These are phyloP conservation scores for Tipula helvola DNA, from an alignment of 2,888 invertebrate genomes.

Conservation along the genomic window DNA sequence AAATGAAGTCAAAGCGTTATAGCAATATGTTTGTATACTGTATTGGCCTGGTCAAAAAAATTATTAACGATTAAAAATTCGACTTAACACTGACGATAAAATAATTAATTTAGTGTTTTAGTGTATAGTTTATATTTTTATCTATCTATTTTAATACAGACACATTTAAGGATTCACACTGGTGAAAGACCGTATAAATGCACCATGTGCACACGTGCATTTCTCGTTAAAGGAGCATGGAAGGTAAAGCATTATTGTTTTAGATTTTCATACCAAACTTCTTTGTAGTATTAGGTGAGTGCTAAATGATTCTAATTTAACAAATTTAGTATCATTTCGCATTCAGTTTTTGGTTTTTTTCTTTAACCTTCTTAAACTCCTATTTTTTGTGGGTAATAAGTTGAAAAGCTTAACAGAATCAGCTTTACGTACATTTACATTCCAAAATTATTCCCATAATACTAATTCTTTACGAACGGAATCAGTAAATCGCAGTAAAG, in stretches of 20 bases:
- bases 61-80: not conserved
- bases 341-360: not conserved
- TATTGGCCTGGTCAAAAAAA: not conserved
- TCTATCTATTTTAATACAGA: not conserved
- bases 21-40: not conserved
- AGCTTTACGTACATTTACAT: not conserved
- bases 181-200: constrained; percentile 4
- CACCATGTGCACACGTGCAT: not conserved
- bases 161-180: not conserved
- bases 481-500: not conserved
- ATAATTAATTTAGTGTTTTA: not conserved
- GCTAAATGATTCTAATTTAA: not conserved
- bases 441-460: not conserved
- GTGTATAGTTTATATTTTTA: not conserved
- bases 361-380: not conserved
- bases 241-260: not conserved
- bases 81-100: not conserved
- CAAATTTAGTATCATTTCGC: not conserved
- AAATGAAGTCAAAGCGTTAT: not conserved
- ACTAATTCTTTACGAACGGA: not conserved
- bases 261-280: not conserved
- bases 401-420: not conserved
- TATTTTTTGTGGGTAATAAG: not conserved
- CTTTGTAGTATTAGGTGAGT: not conserved
- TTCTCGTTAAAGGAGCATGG: not conserved